These are phyloP conservation scores for Orthonychiurus folsomi DNA, from an alignment of 2,888 invertebrate species.

Conservation along the genomic window DNA sequence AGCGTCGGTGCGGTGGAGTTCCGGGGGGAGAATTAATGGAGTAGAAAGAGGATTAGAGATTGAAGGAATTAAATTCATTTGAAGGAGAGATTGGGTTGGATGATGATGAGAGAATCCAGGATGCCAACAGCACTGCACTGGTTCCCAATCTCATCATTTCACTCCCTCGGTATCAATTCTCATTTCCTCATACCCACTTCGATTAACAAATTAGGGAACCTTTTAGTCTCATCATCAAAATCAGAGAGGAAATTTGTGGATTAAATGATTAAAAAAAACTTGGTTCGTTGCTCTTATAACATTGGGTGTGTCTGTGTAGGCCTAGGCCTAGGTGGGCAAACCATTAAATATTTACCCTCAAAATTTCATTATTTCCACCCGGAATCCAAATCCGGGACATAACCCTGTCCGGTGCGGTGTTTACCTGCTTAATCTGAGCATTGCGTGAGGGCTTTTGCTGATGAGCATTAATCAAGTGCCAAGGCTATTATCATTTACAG, in stretches of 20 bases:
- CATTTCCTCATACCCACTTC: slow-evolving; percentile 34
- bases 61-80: slow-evolving; percentile 17
- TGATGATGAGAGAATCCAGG: slow-evolving; percentile 14
- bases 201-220: slow-evolving; percentile 33
- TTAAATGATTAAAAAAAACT: slow-evolving; percentile 13
- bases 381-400: slow-evolving; percentile 2
- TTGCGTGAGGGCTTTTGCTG: slow-evolving; percentile 2
- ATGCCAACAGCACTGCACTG: too few relatives aligned
- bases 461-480: slow-evolving; percentile 14
- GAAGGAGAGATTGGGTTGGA: slow-evolving; percentile 10
- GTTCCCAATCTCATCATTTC: too few relatives aligned
- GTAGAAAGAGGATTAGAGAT: slow-evolving; percentile 10
- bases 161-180: slow-evolving; percentile 32
- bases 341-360: slow-evolving; percentile 28
- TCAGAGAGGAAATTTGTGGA: slow-evolving; percentile 14
- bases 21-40: neutral
- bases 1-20: neutral
- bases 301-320: neutral
- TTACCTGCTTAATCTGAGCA: neutral
- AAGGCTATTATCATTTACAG: too few relatives aligned
- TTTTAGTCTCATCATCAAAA: neutral
- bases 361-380: slow-evolving; percentile 24
- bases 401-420: neutral
- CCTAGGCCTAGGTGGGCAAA: slow-evolving; percentile 28
- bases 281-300: too few relatives aligned